A percentile compares a stretch with the other conserved stretches of the same genome.
These are phyloP conservation scores for Amazona finschi DNA, from an alignment of 2,797 vertebrate species.

Conservation along the genomic window DNA sequence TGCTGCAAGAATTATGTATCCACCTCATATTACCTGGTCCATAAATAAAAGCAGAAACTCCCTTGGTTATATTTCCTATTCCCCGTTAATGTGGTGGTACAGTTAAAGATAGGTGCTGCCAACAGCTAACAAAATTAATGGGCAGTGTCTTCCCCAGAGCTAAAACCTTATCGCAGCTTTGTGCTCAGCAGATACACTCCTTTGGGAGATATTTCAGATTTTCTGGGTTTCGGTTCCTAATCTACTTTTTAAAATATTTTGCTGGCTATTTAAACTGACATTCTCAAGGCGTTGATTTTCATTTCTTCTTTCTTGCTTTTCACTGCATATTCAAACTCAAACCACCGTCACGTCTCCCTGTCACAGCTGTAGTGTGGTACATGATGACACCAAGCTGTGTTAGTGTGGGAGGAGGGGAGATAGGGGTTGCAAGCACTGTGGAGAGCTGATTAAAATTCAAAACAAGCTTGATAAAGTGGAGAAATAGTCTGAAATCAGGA, in stretches of 20 bases:
- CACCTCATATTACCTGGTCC: not conserved
- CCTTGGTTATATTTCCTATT: not conserved
- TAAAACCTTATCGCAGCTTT: not conserved
- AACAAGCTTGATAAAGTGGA: constrained; percentile 49
- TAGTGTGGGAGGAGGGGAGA: constrained; percentile 51
- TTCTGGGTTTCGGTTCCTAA: not conserved
- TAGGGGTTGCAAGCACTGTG: constrained; percentile 1
- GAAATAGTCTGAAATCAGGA: constrained; percentile 54
- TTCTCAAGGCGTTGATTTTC: constrained; percentile 3
- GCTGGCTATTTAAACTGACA: not conserved
- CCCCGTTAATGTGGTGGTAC: not conserved
- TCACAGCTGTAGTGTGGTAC: constrained; percentile 51
- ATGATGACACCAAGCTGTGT: constrained; percentile 62
- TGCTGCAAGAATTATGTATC: not conserved
- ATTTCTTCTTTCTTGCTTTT: constrained; percentile 34
- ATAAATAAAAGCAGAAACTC: not conserved
- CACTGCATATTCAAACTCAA: constrained; percentile 12
- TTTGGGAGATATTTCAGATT: not conserved
- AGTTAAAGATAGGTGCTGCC: not conserved
- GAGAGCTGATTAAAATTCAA: constrained; percentile 56
- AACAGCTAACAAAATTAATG: not conserved
- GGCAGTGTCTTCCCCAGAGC: not conserved
- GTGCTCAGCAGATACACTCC: not conserved
- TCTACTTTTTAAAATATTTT: not conserved
- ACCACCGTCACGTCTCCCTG: not conserved